Evolutionary conservation across 92 coral and sea anemone genomes (phyloP).

Genomic region (Phenganax subtilis): DNA sequence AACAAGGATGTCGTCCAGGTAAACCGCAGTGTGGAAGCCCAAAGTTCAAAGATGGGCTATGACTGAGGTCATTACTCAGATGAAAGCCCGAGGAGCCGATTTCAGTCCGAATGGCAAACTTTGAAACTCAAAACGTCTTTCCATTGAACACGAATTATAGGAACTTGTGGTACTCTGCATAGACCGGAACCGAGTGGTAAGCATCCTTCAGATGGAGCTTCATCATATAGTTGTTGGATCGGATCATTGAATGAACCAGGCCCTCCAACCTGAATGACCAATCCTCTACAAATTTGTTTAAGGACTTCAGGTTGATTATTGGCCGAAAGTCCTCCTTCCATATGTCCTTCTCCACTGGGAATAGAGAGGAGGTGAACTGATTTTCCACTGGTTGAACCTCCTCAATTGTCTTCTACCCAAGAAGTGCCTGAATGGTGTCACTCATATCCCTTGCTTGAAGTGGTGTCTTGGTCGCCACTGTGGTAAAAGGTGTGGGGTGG

Average conservation of each 20-base stretch:
- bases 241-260: conserved; percentile 35
- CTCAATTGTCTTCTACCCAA: background rate
- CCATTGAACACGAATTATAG: conserved; percentile 37
- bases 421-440: too few relatives aligned
- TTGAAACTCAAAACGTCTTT: conserved; percentile 43
- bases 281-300: conserved; percentile 39
- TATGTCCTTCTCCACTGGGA: background rate
- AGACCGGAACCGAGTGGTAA: conserved; percentile 35
- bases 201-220: conserved; percentile 24
- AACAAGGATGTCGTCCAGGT: conserved; percentile 43
- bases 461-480: too few relatives aligned
- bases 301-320: conserved; percentile 16
- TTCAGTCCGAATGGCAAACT: conserved; percentile 44
- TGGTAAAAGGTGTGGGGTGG: background rate
- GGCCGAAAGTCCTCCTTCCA: background rate
- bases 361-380: conserved; percentile 19
- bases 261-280: conserved; percentile 52
- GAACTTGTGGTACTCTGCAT: conserved; percentile 39
- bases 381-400: background rate
- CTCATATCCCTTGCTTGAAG: too few relatives aligned
- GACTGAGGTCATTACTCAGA: conserved; percentile 40
- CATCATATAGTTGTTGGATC: conserved; percentile 26
- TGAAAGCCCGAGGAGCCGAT: conserved; percentile 29
- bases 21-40: conserved; percentile 41
- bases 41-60: conserved; percentile 38